These are phyloP conservation scores for Lasius fuliginosus DNA, from an alignment of 2,888 invertebrate species.

Conservation along the genomic window DNA sequence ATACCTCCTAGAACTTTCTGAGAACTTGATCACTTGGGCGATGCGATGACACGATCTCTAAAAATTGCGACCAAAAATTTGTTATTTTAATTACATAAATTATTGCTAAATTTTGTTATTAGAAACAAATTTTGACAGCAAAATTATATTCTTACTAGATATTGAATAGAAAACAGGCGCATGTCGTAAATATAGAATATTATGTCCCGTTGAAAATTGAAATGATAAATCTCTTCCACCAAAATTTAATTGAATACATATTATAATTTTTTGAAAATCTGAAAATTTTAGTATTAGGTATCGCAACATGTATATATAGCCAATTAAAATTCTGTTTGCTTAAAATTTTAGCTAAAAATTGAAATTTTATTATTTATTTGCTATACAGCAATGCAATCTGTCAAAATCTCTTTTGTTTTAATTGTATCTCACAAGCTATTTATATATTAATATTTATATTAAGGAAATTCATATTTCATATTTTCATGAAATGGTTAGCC, in stretches of 20 bases:
- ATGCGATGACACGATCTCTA: not conserved
- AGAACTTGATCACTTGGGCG: not conserved
- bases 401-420: not conserved
- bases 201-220: not conserved
- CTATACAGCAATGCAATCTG: not conserved
- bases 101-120: not conserved
- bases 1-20: not conserved
- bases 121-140: conserved; percentile 11
- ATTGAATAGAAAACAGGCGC: not conserved
- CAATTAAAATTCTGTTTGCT: not conserved
- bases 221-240: not conserved
- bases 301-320: not conserved
- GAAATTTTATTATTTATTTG: conserved; percentile 6
- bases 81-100: conserved; percentile 15
- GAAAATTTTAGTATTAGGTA: conserved; percentile 4
- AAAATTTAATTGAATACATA: not conserved
- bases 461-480: not conserved
- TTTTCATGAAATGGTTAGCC: not conserved
- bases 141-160: not conserved
- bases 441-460: not conserved
- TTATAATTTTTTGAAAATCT: not conserved
- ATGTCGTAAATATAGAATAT: not conserved
- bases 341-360: not conserved
- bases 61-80: not conserved
- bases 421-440: not conserved